Conservation (phyloP, 2,113 vertebrate species). For the Hippocampus zosterae region DNA sequence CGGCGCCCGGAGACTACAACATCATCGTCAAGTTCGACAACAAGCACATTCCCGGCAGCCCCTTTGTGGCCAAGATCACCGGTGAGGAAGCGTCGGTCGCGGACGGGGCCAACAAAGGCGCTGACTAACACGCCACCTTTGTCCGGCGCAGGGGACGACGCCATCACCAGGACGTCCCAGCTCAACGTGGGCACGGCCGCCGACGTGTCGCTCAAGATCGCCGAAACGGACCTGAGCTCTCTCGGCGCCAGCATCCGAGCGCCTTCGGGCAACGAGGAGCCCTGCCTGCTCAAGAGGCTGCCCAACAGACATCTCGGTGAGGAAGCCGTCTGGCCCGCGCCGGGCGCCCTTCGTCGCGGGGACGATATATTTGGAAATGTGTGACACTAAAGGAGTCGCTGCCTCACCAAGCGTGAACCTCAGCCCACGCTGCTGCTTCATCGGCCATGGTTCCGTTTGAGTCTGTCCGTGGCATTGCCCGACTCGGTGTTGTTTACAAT, state of each 20-base stretch:
- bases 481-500: too few relatives aligned
- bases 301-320: constrained; percentile 94
- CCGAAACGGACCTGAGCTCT: constrained; percentile 88
- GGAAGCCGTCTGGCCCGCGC: neutral
- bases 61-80: constrained; percentile 93
- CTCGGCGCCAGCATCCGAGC: constrained; percentile 90
- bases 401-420: too few relatives aligned
- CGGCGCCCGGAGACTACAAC: constrained; percentile 90
- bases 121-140: too few relatives aligned
- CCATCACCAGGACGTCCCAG: constrained; percentile 87
- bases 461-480: too few relatives aligned
- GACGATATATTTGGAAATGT: too few relatives aligned
- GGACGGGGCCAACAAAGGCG: too few relatives aligned
- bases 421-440: too few relatives aligned
- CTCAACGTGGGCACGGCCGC: constrained; percentile 91
- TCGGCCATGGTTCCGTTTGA: too few relatives aligned
- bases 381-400: too few relatives aligned
- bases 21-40: constrained; percentile 95
- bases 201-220: constrained; percentile 93
- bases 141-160: constrained; percentile 78
- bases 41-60: constrained; percentile 91
- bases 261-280: constrained; percentile 90
- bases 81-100: constrained; percentile 62
- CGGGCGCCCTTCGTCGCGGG: too few relatives aligned
- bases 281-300: constrained; percentile 88